Conservation (phyloP, 2,113 vertebrate species). For the Nipponia nippon region DNA sequence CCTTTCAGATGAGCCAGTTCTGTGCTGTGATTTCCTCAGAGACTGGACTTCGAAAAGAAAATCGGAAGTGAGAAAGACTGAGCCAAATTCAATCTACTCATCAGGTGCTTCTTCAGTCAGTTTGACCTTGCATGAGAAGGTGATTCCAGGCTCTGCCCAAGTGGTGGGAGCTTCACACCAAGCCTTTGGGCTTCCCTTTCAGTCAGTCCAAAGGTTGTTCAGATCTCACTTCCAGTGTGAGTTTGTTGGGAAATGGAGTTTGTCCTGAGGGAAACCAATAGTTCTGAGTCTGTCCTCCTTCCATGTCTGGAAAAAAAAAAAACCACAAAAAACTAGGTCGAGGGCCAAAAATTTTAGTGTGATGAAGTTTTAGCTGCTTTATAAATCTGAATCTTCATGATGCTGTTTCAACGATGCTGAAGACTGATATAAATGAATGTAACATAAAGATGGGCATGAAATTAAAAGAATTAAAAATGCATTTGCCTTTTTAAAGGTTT, state of each 20-base stretch:
- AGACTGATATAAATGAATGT: background rate
- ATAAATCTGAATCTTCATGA: background rate
- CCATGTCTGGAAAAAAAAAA: background rate
- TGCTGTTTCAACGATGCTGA: background rate
- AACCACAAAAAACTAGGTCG: background rate
- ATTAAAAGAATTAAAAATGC: background rate
- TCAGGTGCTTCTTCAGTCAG: background rate
- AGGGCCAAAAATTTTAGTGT: background rate
- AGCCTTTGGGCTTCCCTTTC: background rate
- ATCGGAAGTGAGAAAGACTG: background rate
- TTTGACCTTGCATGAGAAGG: background rate
- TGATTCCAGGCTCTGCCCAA: background rate
- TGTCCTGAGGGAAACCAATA: background rate
- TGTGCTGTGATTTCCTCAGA: background rate
- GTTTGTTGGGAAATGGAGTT: background rate
- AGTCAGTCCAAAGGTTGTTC: background rate
- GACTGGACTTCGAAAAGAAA: background rate
- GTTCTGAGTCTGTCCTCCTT: background rate
- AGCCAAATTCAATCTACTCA: background rate
- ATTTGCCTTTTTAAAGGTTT: background rate
- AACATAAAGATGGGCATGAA: background rate
- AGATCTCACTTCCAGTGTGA: background rate
- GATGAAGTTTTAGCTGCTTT: background rate
- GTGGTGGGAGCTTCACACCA: background rate
- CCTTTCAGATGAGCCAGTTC: background rate